Evolutionary conservation across 2,888 invertebrate genomes (phyloP).

Genomic region (Oegoconia quadripuncta): DNA sequence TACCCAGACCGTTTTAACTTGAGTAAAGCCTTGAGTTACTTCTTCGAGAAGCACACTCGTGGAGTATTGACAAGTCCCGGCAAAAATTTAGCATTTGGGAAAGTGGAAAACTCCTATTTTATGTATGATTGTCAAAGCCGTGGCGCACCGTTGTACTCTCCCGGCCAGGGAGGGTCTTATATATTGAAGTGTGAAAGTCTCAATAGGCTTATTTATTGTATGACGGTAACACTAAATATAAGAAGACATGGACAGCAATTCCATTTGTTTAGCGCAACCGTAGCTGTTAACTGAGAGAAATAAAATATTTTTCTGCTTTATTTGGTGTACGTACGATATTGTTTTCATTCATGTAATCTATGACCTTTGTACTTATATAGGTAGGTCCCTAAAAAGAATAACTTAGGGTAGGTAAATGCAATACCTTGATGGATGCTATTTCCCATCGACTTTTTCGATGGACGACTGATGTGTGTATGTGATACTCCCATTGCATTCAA

Average conservation of each 20-base stretch:
- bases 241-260: conserved; percentile 76
- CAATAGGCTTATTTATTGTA: conserved; percentile 81
- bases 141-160: conserved; percentile 80
- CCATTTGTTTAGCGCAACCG: conserved; percentile 57
- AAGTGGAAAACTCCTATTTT: conserved; percentile 76
- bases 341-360: neutral
- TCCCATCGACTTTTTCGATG: no score
- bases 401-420: no score
- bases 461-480: no score
- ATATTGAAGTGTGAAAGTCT: conserved; percentile 79
- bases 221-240: conserved; percentile 80
- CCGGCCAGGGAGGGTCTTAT: conserved; percentile 79
- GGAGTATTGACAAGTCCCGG: conserved; percentile 78
- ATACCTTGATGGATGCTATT: no score
- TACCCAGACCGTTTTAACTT: conserved; percentile 79
- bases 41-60: conserved; percentile 72
- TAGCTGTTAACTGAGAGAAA: conserved; percentile 50
- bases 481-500: no score
- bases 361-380: no score
- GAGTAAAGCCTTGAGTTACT: conserved; percentile 79
- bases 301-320: conserved; percentile 28
- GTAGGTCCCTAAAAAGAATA: no score
- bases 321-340: conserved; percentile 1
- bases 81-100: conserved; percentile 77
- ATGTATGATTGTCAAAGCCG: conserved; percentile 83